Conservation (phyloP, 2,888 invertebrate species). For the Drepana falcataria region DNA sequence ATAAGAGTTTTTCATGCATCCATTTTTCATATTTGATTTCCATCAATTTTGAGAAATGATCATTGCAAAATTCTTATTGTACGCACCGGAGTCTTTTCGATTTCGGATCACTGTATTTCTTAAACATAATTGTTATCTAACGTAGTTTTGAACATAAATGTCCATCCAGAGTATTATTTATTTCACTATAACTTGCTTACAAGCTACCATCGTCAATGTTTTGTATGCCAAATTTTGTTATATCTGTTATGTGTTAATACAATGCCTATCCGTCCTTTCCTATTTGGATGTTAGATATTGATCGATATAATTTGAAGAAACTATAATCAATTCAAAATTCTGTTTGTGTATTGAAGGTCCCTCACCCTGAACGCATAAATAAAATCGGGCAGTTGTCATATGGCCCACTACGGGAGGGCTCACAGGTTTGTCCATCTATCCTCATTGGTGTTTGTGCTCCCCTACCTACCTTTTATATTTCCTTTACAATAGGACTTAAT, state of each 20-base stretch:
- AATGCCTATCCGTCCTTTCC: slow-evolving; percentile 50
- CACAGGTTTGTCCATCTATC: slow-evolving; percentile 80
- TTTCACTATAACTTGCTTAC: slow-evolving; percentile 42
- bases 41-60: slow-evolving; percentile 8
- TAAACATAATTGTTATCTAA: neutral
- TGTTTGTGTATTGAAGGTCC: slow-evolving; percentile 82
- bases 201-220: slow-evolving; percentile 39
- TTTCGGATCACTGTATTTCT: too few relatives aligned
- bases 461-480: slow-evolving; percentile 40
- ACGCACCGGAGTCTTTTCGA: slow-evolving; percentile 3
- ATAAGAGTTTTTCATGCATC: slow-evolving; percentile 45
- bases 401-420: slow-evolving; percentile 83
- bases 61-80: slow-evolving; percentile 33
- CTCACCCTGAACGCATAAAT: slow-evolving; percentile 80
- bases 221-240: slow-evolving; percentile 37
- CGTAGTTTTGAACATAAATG: slow-evolving; percentile 25
- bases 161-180: slow-evolving; percentile 29
- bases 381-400: slow-evolving; percentile 82
- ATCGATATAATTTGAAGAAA: slow-evolving; percentile 36
- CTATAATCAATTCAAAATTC: slow-evolving; percentile 64
- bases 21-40: slow-evolving; percentile 9
- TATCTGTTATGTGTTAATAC: slow-evolving; percentile 35
- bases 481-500: slow-evolving; percentile 47
- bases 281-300: slow-evolving; percentile 56
- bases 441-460: slow-evolving; percentile 76